phyloP scores from a whole-genome alignment of 2,113 vertebrate genomes.

The Carassius auratus region DNA sequence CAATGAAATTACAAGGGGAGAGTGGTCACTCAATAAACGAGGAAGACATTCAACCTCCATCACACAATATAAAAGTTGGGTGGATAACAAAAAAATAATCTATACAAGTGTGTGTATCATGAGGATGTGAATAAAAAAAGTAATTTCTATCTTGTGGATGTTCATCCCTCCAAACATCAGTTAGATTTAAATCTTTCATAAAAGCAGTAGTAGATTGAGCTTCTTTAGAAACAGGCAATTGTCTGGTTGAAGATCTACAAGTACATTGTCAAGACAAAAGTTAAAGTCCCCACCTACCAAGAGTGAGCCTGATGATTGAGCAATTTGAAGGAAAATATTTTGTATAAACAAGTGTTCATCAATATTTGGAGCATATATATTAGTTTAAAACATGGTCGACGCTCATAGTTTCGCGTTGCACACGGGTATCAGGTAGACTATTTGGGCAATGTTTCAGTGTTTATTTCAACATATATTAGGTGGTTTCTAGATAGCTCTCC shows the following conservation, averaged over 20 bases:
- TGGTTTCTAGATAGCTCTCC: too few relatives aligned
- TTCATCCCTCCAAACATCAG: conserved; percentile 17
- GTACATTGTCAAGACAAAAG: not conserved
- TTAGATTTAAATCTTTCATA: conserved; percentile 23
- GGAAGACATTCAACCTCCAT: not conserved
- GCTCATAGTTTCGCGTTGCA: too few relatives aligned
- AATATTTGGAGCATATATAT: too few relatives aligned
- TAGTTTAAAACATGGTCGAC: too few relatives aligned
- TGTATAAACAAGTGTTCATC: not conserved
- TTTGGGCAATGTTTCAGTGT: too few relatives aligned
- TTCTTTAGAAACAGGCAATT: not conserved
- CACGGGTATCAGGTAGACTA: too few relatives aligned
- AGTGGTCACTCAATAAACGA: not conserved
- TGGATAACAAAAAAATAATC: conserved; percentile 22
- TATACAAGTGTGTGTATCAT: not conserved
- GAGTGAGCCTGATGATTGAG: not conserved
- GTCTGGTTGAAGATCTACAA: conserved; percentile 3
- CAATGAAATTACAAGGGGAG: not conserved
- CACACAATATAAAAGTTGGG: not conserved
- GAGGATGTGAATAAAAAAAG: conserved; percentile 19
- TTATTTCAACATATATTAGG: too few relatives aligned
- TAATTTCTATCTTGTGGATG: conserved; percentile 23
- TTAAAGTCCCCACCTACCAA: not conserved
- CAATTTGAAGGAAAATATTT: not conserved
- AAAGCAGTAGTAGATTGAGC: conserved; percentile 15